These are phyloP conservation scores for Puntigrus tetrazona DNA, from an alignment of 2,113 vertebrate species.

Conservation along the genomic window DNA sequence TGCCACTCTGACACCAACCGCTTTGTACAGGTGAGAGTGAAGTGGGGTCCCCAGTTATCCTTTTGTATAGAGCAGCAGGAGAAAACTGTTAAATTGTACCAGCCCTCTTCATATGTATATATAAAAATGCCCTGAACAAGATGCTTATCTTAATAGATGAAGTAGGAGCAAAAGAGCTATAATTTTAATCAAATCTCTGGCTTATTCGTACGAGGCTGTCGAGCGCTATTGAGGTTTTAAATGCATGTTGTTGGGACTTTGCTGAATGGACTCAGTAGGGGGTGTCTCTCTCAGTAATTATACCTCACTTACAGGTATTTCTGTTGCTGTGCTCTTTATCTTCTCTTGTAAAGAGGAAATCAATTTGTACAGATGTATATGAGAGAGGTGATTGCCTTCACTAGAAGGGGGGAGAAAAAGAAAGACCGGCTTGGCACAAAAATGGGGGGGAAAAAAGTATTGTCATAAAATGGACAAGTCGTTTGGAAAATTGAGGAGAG, in stretches of 20 bases:
- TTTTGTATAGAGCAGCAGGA: conserved; percentile 71
- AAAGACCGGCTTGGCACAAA: conserved; percentile 26
- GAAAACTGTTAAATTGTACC: conserved; percentile 69
- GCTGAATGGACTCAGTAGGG: conserved; percentile 71
- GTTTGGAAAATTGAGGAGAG: conserved; percentile 56
- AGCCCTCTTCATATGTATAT: conserved; percentile 66
- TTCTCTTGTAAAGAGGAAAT: conserved; percentile 76
- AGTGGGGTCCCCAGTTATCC: conserved; percentile 59
- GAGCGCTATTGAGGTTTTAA: conserved; percentile 72
- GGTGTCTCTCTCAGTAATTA: conserved; percentile 74
- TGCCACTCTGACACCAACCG: conserved; percentile 51
- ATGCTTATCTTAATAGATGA: conserved; percentile 78
- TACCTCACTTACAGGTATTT: conserved; percentile 81
- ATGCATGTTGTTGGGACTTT: conserved; percentile 72
- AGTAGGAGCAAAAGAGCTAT: conserved; percentile 73
- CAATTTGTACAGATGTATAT: conserved; percentile 79
- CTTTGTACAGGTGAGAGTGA: conserved; percentile 67
- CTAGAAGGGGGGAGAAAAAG: conserved; percentile 25
- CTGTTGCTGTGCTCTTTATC: conserved; percentile 77
- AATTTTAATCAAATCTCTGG: conserved; percentile 78
- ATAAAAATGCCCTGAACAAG: conserved; percentile 69
- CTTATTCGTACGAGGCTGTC: conserved; percentile 63
- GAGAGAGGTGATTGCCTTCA: conserved; percentile 62
- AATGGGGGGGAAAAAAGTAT: conserved; percentile 44
- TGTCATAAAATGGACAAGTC: conserved; percentile 57